Evolutionary conservation across 2,113 vertebrate species (phyloP).

Genomic region (Porphyrio hochstetteri): DNA sequence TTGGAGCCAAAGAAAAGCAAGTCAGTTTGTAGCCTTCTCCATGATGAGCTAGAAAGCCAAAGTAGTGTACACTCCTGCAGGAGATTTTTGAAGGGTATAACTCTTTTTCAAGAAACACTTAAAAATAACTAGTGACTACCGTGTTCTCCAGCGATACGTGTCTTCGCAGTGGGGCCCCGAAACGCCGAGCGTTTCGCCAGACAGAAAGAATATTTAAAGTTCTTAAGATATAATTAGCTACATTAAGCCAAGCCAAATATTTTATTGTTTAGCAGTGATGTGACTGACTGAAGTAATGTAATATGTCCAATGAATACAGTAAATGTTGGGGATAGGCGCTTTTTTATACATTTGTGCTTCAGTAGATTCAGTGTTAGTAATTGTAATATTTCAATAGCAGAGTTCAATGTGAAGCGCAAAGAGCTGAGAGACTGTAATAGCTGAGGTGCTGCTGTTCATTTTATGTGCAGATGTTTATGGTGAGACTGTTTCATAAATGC

Average conservation of each 20-base stretch:
- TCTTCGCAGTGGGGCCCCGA: not conserved
- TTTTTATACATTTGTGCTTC: conserved; percentile 68
- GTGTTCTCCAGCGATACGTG: conserved; percentile 17
- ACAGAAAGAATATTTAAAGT: conserved; percentile 46
- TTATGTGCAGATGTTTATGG: conserved; percentile 92
- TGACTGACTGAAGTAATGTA: conserved; percentile 56
- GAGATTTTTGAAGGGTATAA: conserved; percentile 68
- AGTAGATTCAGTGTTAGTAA: conserved; percentile 64
- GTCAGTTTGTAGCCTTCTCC: conserved; percentile 76
- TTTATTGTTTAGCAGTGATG: conserved; percentile 53
- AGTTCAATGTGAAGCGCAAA: conserved; percentile 79
- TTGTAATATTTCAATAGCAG: conserved; percentile 77
- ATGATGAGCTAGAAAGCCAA: conserved; percentile 71
- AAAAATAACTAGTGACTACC: conserved; percentile 68
- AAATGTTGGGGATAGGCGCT: conserved; percentile 51
- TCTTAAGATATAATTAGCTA: conserved; percentile 60
- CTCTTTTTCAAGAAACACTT: conserved; percentile 69
- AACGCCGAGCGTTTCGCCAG: conserved; percentile 26
- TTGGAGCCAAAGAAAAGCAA: conserved; percentile 80
- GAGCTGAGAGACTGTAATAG: conserved; percentile 80
- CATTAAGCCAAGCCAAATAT: conserved; percentile 62
- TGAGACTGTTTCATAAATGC: conserved; percentile 94
- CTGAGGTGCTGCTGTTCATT: conserved; percentile 84
- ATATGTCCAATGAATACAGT: conserved; percentile 27
- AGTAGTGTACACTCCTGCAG: conserved; percentile 71